Evolutionary conservation across 2,113 vertebrate genomes (phyloP).

Genomic region (Aleadryas rufinucha): DNA sequence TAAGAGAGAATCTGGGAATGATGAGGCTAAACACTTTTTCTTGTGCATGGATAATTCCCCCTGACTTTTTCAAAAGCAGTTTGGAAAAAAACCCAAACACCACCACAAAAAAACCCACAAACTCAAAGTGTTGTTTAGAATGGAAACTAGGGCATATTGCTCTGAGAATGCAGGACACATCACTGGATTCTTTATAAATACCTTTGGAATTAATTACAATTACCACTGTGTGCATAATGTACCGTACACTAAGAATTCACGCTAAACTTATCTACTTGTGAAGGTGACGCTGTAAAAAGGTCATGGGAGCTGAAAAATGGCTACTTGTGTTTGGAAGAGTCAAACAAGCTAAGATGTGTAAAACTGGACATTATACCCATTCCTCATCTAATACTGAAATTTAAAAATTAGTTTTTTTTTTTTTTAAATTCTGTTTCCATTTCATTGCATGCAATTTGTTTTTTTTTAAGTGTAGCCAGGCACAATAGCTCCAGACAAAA

Average conservation of each 20-base stretch:
- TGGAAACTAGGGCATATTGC: neutral
- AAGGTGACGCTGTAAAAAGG: neutral
- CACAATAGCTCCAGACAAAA: neutral
- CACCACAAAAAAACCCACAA: neutral
- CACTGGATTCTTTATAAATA: neutral
- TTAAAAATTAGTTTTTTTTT: neutral
- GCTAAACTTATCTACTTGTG: neutral
- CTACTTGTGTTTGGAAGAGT: neutral
- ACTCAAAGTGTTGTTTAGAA: neutral
- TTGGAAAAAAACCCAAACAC: fast-evolving
- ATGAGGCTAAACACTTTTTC: neutral
- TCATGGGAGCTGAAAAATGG: neutral
- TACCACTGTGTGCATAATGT: neutral
- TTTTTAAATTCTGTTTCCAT: neutral
- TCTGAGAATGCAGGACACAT: neutral
- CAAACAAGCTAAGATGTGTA: neutral
- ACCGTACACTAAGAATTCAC: neutral
- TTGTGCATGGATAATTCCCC: neutral
- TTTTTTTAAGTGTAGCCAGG: neutral
- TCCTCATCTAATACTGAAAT: neutral
- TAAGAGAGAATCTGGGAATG: neutral
- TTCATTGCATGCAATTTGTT: neutral
- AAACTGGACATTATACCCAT: neutral
- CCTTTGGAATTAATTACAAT: neutral
- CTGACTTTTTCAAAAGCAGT: neutral